A percentile compares a stretch with the other conserved stretches of the same genome.
These are phyloP conservation scores for Perizoma affinitatum DNA, from an alignment of 2,888 invertebrate genomes.

Conservation along the genomic window DNA sequence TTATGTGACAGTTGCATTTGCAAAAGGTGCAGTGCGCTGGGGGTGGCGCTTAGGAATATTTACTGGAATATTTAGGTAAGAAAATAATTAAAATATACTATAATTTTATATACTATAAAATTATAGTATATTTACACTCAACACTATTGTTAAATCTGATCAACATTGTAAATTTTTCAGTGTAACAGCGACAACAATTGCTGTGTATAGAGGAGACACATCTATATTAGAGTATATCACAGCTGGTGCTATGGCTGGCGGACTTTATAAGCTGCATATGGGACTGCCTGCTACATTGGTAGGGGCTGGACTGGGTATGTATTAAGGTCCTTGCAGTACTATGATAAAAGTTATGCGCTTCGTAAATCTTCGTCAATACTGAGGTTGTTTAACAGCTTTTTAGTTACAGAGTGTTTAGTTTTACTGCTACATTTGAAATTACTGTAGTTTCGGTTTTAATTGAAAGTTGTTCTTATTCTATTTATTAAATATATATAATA, in stretches of 20 bases:
- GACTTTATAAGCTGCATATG: conserved; percentile 86
- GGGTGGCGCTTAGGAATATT: conserved; percentile 88
- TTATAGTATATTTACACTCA: too few relatives aligned
- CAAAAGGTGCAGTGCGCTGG: conserved; percentile 88
- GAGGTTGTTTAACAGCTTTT: too few relatives aligned
- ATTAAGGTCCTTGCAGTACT: not conserved
- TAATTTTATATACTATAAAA: too few relatives aligned
- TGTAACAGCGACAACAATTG: conserved; percentile 84
- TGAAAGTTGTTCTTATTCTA: too few relatives aligned
- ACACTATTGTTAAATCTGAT: too few relatives aligned
- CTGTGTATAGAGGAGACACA: conserved; percentile 87
- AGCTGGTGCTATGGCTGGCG: conserved; percentile 87
- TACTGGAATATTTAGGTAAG: conserved; percentile 87
- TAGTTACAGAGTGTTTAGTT: too few relatives aligned
- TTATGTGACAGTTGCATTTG: conserved; percentile 87
- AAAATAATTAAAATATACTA: too few relatives aligned
- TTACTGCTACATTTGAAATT: too few relatives aligned
- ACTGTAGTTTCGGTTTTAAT: too few relatives aligned
- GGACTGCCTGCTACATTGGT: conserved; percentile 88
- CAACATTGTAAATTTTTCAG: conserved; percentile 70
- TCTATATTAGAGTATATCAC: conserved; percentile 86
- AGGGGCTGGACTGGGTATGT: conserved; percentile 86
- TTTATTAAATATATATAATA: too few relatives aligned
- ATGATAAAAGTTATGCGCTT: too few relatives aligned
- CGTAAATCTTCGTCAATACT: too few relatives aligned